Conservation (phyloP, 2,888 invertebrate genomes). For the Dicranocentrus wangi region DNA sequence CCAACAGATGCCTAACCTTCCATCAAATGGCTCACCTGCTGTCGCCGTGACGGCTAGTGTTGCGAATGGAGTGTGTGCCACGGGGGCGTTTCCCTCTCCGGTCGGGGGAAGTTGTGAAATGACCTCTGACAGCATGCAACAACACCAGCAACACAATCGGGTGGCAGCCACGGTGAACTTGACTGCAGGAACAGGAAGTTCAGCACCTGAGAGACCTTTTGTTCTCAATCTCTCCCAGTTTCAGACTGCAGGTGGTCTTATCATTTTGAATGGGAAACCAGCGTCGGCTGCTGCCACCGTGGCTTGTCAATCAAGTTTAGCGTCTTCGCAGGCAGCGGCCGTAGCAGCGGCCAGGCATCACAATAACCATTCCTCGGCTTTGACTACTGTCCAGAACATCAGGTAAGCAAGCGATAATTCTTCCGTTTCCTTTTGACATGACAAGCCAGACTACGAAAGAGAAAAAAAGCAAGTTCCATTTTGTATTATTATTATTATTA, state of each 20-base stretch:
- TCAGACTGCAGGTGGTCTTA: constrained; percentile 84
- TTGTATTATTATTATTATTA: too few relatives aligned
- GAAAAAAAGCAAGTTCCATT: too few relatives aligned
- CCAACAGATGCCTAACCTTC: constrained; percentile 66
- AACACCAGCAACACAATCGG: constrained; percentile 56
- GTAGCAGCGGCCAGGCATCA: constrained; percentile 66
- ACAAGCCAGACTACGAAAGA: too few relatives aligned
- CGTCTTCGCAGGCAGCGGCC: constrained; percentile 61
- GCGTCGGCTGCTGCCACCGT: constrained; percentile 63
- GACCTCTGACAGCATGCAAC: constrained; percentile 57
- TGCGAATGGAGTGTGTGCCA: constrained; percentile 49
- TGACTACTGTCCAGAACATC: constrained; percentile 70
- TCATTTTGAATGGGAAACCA: constrained; percentile 81
- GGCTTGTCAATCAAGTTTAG: constrained; percentile 44
- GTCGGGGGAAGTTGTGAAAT: constrained; percentile 58
- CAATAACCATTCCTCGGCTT: constrained; percentile 66
- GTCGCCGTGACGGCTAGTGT: constrained; percentile 57
- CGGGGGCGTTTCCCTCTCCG: constrained; percentile 53
- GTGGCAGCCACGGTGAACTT: constrained; percentile 64
- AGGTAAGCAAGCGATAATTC: constrained; percentile 60
- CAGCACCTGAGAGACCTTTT: constrained; percentile 74
- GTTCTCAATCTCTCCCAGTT: constrained; percentile 89
- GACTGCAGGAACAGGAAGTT: constrained; percentile 57
- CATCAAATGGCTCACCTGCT: constrained; percentile 63
- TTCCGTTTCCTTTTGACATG: neutral